Evolutionary conservation across 1,140 invertebrate genomes (phyloP).

Genomic region (Nautilus pompilius): DNA sequence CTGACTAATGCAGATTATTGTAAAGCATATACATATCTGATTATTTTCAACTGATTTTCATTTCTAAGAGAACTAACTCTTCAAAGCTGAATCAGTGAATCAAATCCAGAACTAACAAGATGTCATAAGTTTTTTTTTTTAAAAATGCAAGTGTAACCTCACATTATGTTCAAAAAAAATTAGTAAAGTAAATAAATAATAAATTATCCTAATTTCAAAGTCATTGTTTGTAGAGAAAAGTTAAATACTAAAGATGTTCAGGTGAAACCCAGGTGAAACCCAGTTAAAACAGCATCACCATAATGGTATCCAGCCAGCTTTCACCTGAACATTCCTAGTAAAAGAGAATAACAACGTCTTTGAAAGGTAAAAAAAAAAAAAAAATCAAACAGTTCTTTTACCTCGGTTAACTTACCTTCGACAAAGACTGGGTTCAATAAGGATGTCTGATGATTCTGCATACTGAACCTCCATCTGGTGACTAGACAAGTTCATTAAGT

Average conservation of each 20-base stretch:
- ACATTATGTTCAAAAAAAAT: neutral
- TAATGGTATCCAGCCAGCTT: neutral
- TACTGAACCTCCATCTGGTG: slow-evolving; percentile 34
- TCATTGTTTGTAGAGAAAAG: neutral
- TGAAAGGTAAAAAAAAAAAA: too few relatives aligned
- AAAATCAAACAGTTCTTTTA: too few relatives aligned
- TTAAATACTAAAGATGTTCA: neutral
- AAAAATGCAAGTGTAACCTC: neutral
- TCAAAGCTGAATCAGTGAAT: neutral
- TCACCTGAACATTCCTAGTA: too few relatives aligned
- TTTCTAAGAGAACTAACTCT: neutral
- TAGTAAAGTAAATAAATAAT: neutral
- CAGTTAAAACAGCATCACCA: neutral
- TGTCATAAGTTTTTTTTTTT: neutral
- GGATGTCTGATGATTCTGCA: slow-evolving; percentile 14
- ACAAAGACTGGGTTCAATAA: slow-evolving; percentile 33
- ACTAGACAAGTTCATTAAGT: slow-evolving; percentile 37
- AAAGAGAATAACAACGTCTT: neutral
- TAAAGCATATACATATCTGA: neutral
- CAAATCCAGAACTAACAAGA: neutral
- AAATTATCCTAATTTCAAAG: neutral
- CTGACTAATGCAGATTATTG: neutral
- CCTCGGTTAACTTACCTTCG: slow-evolving; percentile 22
- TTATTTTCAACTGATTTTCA: neutral
- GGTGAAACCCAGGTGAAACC: too few relatives aligned